A percentile compares a stretch with the other conserved stretches of the same genome.
Conservation (phyloP, 2,888 invertebrate species). For the Druceiella hillmani region DNA sequence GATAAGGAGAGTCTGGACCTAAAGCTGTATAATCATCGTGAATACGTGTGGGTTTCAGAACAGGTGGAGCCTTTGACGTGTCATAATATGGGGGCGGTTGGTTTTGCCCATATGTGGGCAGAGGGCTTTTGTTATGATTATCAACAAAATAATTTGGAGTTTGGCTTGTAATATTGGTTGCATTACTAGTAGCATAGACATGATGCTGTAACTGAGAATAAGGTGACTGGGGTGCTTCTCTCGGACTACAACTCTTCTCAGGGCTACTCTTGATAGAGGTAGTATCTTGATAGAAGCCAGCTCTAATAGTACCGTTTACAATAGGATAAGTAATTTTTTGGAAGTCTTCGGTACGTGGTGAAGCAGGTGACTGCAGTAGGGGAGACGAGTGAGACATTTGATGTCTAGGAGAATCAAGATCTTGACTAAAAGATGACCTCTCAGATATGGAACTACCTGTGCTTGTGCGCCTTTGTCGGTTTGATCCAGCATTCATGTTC, state of each 20-base stretch:
- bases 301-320: constrained; percentile 77
- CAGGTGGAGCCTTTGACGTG: constrained; percentile 44
- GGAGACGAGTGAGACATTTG: constrained; percentile 71
- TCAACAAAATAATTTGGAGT: constrained; percentile 44
- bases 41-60: constrained; percentile 43
- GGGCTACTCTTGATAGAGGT: constrained; percentile 80
- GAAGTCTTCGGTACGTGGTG: constrained; percentile 67
- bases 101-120: constrained; percentile 43
- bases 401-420: constrained; percentile 69
- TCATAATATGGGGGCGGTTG: constrained; percentile 57
- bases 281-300: constrained; percentile 85
- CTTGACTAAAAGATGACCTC: constrained; percentile 72
- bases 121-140: constrained; percentile 40
- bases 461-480: constrained; percentile 64
- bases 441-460: constrained; percentile 78
- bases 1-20: constrained; percentile 51
- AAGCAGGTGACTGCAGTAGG: constrained; percentile 68
- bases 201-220: constrained; percentile 46
- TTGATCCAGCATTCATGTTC: constrained; percentile 32
- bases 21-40: constrained; percentile 53
- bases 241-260: constrained; percentile 77
- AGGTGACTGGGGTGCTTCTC: constrained; percentile 58
- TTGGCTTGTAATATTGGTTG: constrained; percentile 30
- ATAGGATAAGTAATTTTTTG: constrained; percentile 65
- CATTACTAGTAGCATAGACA: constrained; percentile 41